Evolutionary conservation across 2,797 vertebrate species (phyloP), one percentile per base, ranked within the genome.

Genomic region (Coendou prehensilis): DNA sequence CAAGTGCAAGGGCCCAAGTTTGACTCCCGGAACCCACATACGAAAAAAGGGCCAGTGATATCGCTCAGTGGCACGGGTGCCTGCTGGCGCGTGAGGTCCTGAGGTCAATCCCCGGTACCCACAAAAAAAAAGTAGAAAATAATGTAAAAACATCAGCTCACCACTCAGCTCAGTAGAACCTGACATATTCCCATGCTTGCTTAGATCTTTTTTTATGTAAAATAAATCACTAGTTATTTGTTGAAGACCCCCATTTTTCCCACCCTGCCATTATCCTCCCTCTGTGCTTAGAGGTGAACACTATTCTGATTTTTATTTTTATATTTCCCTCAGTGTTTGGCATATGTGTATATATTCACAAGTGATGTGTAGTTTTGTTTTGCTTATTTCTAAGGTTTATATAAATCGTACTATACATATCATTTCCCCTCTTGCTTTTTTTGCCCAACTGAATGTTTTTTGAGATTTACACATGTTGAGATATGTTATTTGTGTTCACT

Each of bases 331-430:
- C 64, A 95, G 92, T 69, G 79, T 87, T 97, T 83, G 54, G 87
- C 91, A 88, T n/a, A 37, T 45, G 59, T 94, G 33, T 90, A n/a
- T 88, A 37, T 83, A 94, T 76, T 90, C 63, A 64, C 80, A 96
- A 95, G 88, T 54, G 15, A 89, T 84, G 56, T 7, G 1, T 93
- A 79, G 64, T 50, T 97, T 83, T 96, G 83, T 89, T 93, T 93
- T 97, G 57, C 64, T 80, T 80, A 85, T 75, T 79, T 89, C 96
- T 71, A 89, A 88, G 88, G 87, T 91, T 96, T 93, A 54, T 85
- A 26, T 87, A 94, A 97, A 90, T 93, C n/a, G 13, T 89, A 30
- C 45, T 90, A 37, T 92, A 76, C n/a, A 26, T 95, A 89, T 81
- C 81, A 82, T 90, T 92, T 95, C 73, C 73, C 64, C 33, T 30